Evolutionary conservation across 1,140 invertebrate genomes (phyloP).

Genomic region (Drosophila auraria): DNA sequence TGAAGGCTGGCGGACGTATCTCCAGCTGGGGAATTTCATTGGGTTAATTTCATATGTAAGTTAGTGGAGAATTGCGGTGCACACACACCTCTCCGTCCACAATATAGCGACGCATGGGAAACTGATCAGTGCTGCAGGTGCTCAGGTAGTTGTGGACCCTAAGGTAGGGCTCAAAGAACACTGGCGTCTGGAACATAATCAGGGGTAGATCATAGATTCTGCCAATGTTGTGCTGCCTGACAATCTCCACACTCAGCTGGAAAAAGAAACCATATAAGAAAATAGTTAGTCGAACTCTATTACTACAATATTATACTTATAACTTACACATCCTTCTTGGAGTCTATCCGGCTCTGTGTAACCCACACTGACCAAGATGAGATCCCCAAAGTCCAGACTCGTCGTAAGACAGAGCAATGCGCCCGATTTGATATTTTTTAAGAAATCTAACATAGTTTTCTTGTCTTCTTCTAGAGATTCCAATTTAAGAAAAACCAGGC

Average conservation of each 20-base stretch:
- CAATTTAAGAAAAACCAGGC: conserved; percentile 63
- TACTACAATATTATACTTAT: not conserved
- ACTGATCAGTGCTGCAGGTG: conserved; percentile 85
- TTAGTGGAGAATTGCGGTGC: not conserved
- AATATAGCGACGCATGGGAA: conserved; percentile 89
- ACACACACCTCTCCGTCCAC: conserved; percentile 86
- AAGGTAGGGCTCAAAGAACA: conserved; percentile 90
- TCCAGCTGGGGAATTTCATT: conserved; percentile 23
- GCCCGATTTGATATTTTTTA: conserved; percentile 88
- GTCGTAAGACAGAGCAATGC: conserved; percentile 90
- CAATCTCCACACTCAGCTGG: conserved; percentile 86
- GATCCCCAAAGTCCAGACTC: conserved; percentile 88
- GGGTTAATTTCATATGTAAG: too few relatives aligned
- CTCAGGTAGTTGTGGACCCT: conserved; percentile 88
- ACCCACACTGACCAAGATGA: conserved; percentile 89
- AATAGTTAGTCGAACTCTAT: not conserved
- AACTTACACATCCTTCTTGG: conserved; percentile 86
- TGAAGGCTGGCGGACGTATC: conserved; percentile 35
- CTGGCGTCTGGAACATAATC: conserved; percentile 88
- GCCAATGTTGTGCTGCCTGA: conserved; percentile 76
- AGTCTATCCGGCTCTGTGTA: conserved; percentile 86
- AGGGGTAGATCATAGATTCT: conserved; percentile 85
- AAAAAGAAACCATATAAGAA: conserved; percentile 8
- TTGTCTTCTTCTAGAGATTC: not conserved
- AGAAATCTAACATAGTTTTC: conserved; percentile 47